Evolutionary conservation across 2,888 invertebrate genomes (phyloP), one percentile per base, ranked within the genome.

Genomic region (Scotopteryx bipunctaria): DNA sequence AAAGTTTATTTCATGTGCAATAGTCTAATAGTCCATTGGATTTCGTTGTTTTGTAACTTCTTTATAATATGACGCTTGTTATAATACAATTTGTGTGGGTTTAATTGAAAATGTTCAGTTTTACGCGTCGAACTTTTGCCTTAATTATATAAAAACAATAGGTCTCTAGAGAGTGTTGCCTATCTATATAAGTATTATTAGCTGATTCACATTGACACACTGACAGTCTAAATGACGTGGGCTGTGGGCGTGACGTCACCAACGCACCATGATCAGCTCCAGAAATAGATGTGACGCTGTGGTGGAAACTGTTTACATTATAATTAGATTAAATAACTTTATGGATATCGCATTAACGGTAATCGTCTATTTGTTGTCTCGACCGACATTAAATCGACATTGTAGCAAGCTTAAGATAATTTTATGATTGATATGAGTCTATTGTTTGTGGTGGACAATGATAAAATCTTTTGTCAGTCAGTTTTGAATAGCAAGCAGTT

Each of bases 271-370:
- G 51, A 58, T 55, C 59, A 56, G 25, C 40, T 53, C 58, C 31
- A 40, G 45, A 58, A 67, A 70, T 68, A 64, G 52, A 40, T 41
- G 45, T 66, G 65, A 65, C 64, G 63, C 17, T 61, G 36, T 19
- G 33, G 9, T 43, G 19, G 47, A 50, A 51, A 44, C 44, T 45
- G 44, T 42, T 47, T 35, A 38, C 36, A 37, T 44, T 40, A 51
- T 51, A 49, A 54, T 54, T 9, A 38, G 44, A 61, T 54, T 54
- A 33, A 33, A 44, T 54, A 41, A 56, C 50, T 55, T 45, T 32
- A 51, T 49, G 33, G 37, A 33, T 44, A 27, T 27, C 41, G 29
- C 19, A 16, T 48, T 44, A 48, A 36, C 41, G 21, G 19, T 47
- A 25, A 13, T 40, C 9, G 15, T 35, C 19, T 32, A 33, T 37